Evolutionary conservation across 92 coral and sea anemone species (phyloP), one percentile per base, ranked within the genome.

Genomic region (Diadumene lineata): DNA sequence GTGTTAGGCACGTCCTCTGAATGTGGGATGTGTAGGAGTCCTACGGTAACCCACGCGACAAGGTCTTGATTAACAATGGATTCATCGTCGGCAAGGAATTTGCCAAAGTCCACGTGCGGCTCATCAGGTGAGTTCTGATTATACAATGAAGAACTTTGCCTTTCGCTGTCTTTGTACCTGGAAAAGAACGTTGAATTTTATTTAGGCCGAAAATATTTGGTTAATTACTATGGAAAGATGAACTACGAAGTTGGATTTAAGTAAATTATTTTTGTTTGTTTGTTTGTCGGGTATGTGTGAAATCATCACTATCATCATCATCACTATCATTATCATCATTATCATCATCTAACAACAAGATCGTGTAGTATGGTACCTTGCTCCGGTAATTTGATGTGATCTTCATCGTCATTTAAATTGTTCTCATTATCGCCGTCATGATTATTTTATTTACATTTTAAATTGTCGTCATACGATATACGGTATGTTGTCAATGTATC

Each of bases 41-140:
- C 98, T 19, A 81, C 80, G 56, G 94, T 86, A 4, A 87, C 85
- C 98, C 98, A 92, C 70, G 92, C 89, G 43, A 92, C 98, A 57
- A 92, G 85, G 57, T 92, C 93, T 77, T 85, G 29, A 43, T 82
- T 73, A 38, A 50, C 56, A 58, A 88, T 82, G 15, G 15, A 18
- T 27, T 89, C 94, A 66, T 92, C 67, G 53, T 60, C 83, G 7
- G 64, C 72, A 16, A 60, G 70, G 66, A 74, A 92, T 9, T 73
- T 43, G 31, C 61, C 61, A 66, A 92, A 92, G 75, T 89, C 64
- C 38, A 92, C 86, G 9, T 88, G 71, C 7, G 97, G 97, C 17
- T 66, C 32, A 44, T 55, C 53, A 1, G 90, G 88, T 27, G 85
- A 82, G 75, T 81, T 84, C 70, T 92, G 97, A 77, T 82, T 92